Base-by-base conservation (phyloP, 2,113 vertebrate genomes). In the Geothlypis trichas region DNA sequence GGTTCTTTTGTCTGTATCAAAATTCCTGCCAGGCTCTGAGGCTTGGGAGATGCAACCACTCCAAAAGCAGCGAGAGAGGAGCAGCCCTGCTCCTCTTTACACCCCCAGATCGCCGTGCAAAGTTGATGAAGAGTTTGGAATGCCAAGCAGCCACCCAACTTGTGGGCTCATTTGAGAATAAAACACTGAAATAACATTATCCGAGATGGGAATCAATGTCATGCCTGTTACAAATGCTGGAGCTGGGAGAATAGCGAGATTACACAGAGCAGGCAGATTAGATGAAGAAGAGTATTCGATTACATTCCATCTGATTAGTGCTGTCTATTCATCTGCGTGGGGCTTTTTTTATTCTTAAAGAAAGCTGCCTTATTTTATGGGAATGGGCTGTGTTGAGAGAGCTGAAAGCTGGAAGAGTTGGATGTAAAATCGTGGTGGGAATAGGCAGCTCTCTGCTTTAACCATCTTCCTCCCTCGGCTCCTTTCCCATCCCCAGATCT, bases 111-210 rank as follows among this genome's bases (percentile, higher is more conserved):
- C 46, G 2, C 47, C 24, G 72, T 0, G 5, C n/a, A 1, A 26
- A 87, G 89, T 58, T 51, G 89, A 59, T 42, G 58, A 78, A 84
- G 95, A 95, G 80, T 73, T 81, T 68, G 19, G 74, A 85, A 87
- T 93, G 93, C 93, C 92, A 90, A 94, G 91, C 27, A 96, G 85
- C 96, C 90, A 94, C 95, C 93, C 92, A 93, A 76, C 69, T 86
- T 3, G 82, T 59, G 3, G 90, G 13, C 95, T 96, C 63, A 21
- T 94, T 89, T 84, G 7, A 90, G 81, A 87, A 72, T 62, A 95
- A 94, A 92, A 92, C 69, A 84, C 30, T 49, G 83, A 94, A 97
- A 92, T 95, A 93, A 95, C 86, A 79, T 78, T 76, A 84, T 66
- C 54, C 5, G 35, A 94, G 90, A 79, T 87, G 44, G 41, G 93